Conservation (phyloP, 2,797 vertebrate species). For the Lutjanus argentimaculatus region DNA sequence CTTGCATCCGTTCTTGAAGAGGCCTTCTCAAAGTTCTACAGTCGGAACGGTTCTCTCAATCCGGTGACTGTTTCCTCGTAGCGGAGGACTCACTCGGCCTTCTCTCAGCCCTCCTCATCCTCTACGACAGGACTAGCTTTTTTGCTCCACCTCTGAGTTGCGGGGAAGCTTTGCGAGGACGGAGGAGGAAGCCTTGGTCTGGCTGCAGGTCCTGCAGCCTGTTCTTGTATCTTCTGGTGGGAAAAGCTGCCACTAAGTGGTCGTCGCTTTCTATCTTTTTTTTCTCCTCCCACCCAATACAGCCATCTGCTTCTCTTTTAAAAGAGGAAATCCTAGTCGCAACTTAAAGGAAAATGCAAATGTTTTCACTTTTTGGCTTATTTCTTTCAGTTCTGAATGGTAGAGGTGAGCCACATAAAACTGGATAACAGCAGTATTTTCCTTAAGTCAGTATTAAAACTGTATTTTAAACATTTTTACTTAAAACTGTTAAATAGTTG, state of each 20-base stretch:
- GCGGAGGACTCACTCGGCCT: constrained; percentile 71
- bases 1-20: constrained; percentile 97
- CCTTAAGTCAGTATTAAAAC: constrained; percentile 84
- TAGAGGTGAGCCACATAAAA: constrained; percentile 44
- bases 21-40: constrained; percentile 96
- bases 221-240: constrained; percentile 73
- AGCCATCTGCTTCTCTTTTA: constrained; percentile 84
- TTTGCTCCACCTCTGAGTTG: constrained; percentile 65
- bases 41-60: constrained; percentile 92
- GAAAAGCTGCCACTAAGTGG: constrained; percentile 82
- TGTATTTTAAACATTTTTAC: constrained; percentile 83
- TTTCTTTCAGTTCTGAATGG: constrained; percentile 44
- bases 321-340: constrained; percentile 77
- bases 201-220: constrained; percentile 69
- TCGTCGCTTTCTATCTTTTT: constrained; percentile 66
- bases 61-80: constrained; percentile 97
- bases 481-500: constrained; percentile 72
- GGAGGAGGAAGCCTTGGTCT: constrained; percentile 70
- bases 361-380: constrained; percentile 62
- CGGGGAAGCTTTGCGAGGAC: constrained; percentile 71
- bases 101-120: constrained; percentile 55
- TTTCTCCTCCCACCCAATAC: constrained; percentile 61
- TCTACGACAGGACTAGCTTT: constrained; percentile 73
- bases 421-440: constrained; percentile 56
- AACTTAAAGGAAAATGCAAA: constrained; percentile 74